Percentiles rank a stretch among this genome's conserved stretches.
These are phyloP conservation scores for Phrynosoma platyrhinos DNA, from an alignment of 2,113 vertebrate genomes.

Conservation along the genomic window DNA sequence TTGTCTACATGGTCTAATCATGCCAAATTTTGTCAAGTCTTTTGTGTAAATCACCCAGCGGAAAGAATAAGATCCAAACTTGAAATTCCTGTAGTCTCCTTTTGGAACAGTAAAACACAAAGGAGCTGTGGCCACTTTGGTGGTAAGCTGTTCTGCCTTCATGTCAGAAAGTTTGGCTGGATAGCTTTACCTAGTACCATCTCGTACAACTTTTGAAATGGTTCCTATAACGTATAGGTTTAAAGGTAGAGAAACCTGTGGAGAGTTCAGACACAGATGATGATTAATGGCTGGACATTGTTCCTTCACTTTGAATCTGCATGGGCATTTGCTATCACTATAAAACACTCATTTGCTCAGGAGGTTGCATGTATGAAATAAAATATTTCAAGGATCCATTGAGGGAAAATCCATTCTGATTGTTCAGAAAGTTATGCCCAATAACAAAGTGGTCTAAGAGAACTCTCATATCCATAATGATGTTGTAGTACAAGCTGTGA, in stretches of 20 bases:
- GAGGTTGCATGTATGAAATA: slow-evolving; percentile 61
- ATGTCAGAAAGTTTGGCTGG: slow-evolving; percentile 14
- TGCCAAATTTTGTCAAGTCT: slow-evolving; percentile 59
- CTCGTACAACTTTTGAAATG: slow-evolving; percentile 47
- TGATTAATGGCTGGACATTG: slow-evolving; percentile 41
- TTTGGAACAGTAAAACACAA: slow-evolving; percentile 54
- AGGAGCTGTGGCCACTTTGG: slow-evolving; percentile 61
- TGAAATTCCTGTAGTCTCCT: slow-evolving; percentile 33
- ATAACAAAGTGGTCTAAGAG: slow-evolving; percentile 43
- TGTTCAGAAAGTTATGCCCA: slow-evolving; percentile 53
- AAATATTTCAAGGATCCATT: slow-evolving; percentile 46
- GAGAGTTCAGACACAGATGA: slow-evolving; percentile 44
- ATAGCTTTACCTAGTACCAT: slow-evolving; percentile 35
- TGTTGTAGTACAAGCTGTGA: background rate
- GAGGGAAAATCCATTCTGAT: slow-evolving; percentile 49
- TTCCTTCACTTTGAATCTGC: slow-evolving; percentile 56
- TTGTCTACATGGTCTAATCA: slow-evolving; percentile 44
- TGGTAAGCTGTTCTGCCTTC: slow-evolving; percentile 38
- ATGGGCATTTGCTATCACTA: slow-evolving; percentile 62
- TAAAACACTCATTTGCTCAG: slow-evolving; percentile 52
- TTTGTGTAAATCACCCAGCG: slow-evolving; percentile 46
- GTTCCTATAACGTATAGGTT: slow-evolving; percentile 48
- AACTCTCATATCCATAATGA: slow-evolving; percentile 57
- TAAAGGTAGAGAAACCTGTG: slow-evolving; percentile 40
- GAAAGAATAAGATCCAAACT: slow-evolving; percentile 25